A percentile compares a stretch with the other conserved stretches of the same genome.
Conservation (phyloP, 2,888 invertebrate genomes). For the Orthosia gracilis region DNA sequence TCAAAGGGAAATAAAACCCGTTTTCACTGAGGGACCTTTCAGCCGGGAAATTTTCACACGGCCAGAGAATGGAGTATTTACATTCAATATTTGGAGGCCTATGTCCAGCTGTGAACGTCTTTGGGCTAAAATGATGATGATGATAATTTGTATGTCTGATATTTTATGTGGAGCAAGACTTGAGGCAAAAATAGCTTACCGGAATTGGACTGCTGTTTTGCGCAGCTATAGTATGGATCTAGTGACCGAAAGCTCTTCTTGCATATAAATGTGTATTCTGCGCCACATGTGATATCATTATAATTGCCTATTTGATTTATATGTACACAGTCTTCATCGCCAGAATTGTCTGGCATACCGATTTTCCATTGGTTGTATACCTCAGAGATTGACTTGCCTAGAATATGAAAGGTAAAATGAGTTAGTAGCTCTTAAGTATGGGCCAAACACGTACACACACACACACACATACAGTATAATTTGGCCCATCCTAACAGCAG, state of each 20-base stretch:
- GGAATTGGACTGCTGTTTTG: conserved; percentile 71
- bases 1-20: no score
- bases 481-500: no score
- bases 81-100: no score
- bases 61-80: no score
- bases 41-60: not conserved
- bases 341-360: conserved; percentile 78
- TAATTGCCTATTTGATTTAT: conserved; percentile 57
- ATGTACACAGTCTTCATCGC: conserved; percentile 75
- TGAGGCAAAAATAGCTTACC: conserved; percentile 64
- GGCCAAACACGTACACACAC: no score
- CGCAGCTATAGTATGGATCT: conserved; percentile 78
- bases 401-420: conserved; percentile 22
- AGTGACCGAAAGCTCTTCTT: conserved; percentile 75
- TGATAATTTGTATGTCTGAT: no score
- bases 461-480: no score
- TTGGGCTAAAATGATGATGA: no score
- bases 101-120: not conserved
- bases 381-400: conserved; percentile 75
- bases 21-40: not conserved
- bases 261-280: conserved; percentile 78
- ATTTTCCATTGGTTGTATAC: conserved; percentile 77
- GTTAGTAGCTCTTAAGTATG: not conserved
- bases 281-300: conserved; percentile 74
- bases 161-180: no score